phyloP scores from a whole-genome alignment of 2,888 invertebrate genomes.

The Erebia epiphron region DNA sequence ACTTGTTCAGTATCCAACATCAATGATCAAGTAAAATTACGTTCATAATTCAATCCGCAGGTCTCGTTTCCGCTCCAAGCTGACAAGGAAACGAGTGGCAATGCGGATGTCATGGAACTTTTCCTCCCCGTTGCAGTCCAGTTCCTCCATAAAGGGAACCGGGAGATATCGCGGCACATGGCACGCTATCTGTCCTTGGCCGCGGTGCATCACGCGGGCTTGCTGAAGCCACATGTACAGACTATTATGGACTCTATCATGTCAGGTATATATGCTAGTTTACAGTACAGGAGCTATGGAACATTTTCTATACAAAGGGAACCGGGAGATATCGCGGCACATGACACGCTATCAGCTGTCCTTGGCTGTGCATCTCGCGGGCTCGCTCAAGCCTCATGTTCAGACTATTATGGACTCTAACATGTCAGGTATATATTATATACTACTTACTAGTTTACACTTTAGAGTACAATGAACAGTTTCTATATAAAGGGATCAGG shows the following conservation, averaged over 20 bases:
- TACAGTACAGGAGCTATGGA: conserved; percentile 85
- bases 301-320: conserved; percentile 93
- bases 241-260: conserved; percentile 95
- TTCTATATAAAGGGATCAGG: conserved; percentile 94
- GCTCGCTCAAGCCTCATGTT: conserved; percentile 92
- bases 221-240: conserved; percentile 93
- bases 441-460: too few relatives aligned
- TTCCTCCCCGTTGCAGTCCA: conserved; percentile 96
- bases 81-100: conserved; percentile 83
- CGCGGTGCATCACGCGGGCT: conserved; percentile 93
- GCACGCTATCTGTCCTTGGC: conserved; percentile 96
- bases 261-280: conserved; percentile 81
- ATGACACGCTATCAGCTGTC: conserved; percentile 95
- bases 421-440: conserved; percentile 87
- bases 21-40: conserved; percentile 5
- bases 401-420: conserved; percentile 96
- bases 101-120: conserved; percentile 88
- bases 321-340: conserved; percentile 93
- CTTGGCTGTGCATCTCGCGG: conserved; percentile 94
- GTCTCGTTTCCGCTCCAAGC: conserved; percentile 75
- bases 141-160: conserved; percentile 94
- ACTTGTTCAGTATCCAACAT: neutral
- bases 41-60: conserved; percentile 47
- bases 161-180: conserved; percentile 94
- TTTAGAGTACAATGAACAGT: conserved; percentile 86